Evolutionary conservation across 2,797 vertebrate genomes (phyloP).

Genomic region (Anas georgica): DNA sequence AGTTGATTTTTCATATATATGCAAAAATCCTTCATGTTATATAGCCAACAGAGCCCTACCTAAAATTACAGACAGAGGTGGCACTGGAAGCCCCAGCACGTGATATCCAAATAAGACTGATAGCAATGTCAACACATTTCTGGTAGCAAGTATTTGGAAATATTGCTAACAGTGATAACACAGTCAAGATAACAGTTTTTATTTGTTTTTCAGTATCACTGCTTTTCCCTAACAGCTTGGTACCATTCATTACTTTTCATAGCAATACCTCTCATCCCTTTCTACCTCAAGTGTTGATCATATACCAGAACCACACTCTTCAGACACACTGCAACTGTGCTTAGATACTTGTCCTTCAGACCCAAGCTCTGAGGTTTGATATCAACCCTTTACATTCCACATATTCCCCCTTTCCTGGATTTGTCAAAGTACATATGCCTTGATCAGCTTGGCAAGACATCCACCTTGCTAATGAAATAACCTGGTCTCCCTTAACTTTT

Average conservation of each 20-base stretch:
- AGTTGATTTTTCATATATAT: background rate
- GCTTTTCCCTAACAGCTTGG: background rate
- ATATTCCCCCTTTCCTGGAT: background rate
- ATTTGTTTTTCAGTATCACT: background rate
- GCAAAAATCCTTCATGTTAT: background rate
- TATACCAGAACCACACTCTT: background rate
- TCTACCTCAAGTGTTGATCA: background rate
- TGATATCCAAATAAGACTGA: background rate
- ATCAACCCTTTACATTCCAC: background rate
- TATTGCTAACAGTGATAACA: background rate
- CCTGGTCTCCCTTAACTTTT: background rate
- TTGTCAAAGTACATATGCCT: background rate
- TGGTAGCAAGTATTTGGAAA: background rate
- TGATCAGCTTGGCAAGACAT: background rate
- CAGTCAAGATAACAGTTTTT: background rate
- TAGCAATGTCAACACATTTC: background rate
- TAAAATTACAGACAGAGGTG: background rate
- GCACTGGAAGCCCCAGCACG: background rate
- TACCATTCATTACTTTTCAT: background rate
- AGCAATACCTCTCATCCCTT: fast-evolving
- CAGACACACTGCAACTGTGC: background rate
- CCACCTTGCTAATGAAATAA: background rate
- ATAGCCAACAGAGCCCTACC: background rate
- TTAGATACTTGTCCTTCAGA: background rate
- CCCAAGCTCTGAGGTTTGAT: background rate